Conservation (phyloP, 2,113 vertebrate species). For the Bos indicus region DNA sequence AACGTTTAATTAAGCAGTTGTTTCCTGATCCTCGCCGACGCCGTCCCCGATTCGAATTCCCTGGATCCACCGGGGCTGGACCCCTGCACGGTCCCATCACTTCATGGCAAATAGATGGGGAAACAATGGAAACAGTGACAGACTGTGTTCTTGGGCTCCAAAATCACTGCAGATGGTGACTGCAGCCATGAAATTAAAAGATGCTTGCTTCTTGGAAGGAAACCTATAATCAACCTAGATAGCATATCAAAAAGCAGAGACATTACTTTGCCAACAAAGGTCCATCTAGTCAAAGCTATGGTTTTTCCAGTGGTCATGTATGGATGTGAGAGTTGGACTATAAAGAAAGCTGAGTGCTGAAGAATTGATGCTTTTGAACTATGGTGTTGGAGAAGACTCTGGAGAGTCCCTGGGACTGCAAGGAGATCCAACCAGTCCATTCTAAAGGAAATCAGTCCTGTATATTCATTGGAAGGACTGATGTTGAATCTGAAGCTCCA, state of each 20-base stretch:
- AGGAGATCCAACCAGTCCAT: not conserved
- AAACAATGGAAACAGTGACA: not conserved
- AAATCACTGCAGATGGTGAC: not conserved
- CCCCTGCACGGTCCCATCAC: not conserved
- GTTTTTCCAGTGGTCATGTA: not conserved
- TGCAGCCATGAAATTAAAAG: not conserved
- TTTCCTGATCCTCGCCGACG: too few relatives aligned
- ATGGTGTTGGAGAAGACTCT: not conserved
- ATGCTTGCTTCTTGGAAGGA: not conserved
- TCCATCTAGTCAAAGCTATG: not conserved
- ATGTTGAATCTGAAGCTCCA: not conserved
- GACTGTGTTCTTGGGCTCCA: not conserved
- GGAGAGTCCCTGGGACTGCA: not conserved
- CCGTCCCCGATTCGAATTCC: too few relatives aligned
- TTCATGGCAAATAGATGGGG: not conserved
- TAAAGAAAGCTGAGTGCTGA: not conserved
- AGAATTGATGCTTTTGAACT: not conserved
- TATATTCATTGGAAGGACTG: not conserved
- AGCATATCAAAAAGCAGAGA: not conserved
- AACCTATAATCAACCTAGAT: not conserved
- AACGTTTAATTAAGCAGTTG: too few relatives aligned
- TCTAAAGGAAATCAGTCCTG: not conserved
- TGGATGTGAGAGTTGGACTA: not conserved
- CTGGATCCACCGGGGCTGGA: too few relatives aligned
- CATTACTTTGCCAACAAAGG: not conserved